Conservation (phyloP, 2,888 invertebrate genomes). For the Cephus rjabovi region DNA sequence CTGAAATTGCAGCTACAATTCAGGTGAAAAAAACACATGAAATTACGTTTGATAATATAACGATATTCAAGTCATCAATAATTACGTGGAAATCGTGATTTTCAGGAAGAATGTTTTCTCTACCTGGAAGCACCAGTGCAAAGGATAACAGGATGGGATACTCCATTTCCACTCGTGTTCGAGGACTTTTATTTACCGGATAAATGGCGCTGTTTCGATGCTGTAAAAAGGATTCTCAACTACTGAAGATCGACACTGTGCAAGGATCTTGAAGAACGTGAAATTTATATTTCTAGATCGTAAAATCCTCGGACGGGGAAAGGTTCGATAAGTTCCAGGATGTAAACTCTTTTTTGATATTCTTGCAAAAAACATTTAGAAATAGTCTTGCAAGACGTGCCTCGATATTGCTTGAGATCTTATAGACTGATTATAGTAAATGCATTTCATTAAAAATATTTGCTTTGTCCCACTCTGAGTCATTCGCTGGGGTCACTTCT, state of each 20-base stretch:
- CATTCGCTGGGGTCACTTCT: background rate
- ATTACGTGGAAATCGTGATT: slow-evolving; percentile 34
- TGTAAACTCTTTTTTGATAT: background rate
- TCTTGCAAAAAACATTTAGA: background rate
- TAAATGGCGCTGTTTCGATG: slow-evolving; percentile 90
- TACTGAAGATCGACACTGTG: slow-evolving; percentile 69
- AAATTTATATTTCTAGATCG: background rate
- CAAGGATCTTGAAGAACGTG: too few relatives aligned
- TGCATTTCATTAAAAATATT: background rate
- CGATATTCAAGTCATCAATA: background rate
- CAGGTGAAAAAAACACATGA: slow-evolving; percentile 73
- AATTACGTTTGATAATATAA: background rate
- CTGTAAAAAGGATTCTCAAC: slow-evolving; percentile 79
- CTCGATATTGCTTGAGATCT: background rate
- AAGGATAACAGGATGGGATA: slow-evolving; percentile 95
- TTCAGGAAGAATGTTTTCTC: slow-evolving; percentile 92
- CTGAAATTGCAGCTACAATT: slow-evolving; percentile 93
- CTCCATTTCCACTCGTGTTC: slow-evolving; percentile 96
- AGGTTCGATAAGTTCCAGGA: background rate
- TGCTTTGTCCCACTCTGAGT: background rate
- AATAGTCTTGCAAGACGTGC: background rate
- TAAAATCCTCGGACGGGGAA: background rate
- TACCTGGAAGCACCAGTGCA: slow-evolving; percentile 92
- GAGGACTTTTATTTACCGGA: slow-evolving; percentile 97
- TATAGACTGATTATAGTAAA: background rate